Evolutionary conservation across 2,113 vertebrate species (phyloP).

Genomic region (Carassius auratus): DNA sequence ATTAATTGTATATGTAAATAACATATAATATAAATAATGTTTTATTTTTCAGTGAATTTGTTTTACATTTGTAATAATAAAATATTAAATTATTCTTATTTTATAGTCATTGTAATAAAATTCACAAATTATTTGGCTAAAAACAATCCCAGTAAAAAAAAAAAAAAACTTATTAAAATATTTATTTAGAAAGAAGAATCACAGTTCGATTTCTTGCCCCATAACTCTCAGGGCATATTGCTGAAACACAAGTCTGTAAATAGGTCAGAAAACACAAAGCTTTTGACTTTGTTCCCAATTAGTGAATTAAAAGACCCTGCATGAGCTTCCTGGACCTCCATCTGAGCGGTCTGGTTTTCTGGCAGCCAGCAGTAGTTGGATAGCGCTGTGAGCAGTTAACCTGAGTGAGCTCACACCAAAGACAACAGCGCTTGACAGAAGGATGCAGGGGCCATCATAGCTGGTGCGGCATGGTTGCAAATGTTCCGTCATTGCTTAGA

Average conservation of each 20-base stretch:
- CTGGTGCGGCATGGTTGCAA: conserved; percentile 46
- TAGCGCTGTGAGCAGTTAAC: conserved; percentile 65
- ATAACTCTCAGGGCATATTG: background rate
- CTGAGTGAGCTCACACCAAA: conserved; percentile 54
- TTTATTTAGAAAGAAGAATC: background rate
- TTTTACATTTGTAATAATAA: too few species aligned
- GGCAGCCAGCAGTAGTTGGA: conserved; percentile 68
- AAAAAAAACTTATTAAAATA: too few species aligned
- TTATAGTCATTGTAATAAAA: too few species aligned
- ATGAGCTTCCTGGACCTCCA: conserved; percentile 28
- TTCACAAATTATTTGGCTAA: too few species aligned
- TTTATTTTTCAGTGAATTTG: too few species aligned
- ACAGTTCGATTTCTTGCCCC: background rate
- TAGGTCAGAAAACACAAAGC: conserved; percentile 6
- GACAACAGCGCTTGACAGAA: conserved; percentile 60
- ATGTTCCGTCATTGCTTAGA: conserved; percentile 63
- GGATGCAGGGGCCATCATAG: conserved; percentile 56
- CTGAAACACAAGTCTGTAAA: background rate
- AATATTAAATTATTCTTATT: too few species aligned
- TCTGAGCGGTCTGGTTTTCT: conserved; percentile 16
- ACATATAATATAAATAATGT: too few species aligned
- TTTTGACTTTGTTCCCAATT: conserved; percentile 55
- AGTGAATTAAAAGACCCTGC: conserved; percentile 43
- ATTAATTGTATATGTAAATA: too few species aligned
- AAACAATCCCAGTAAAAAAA: too few species aligned